Conservation (phyloP, 1,140 invertebrate genomes). For the Antheraea mylitta region DNA sequence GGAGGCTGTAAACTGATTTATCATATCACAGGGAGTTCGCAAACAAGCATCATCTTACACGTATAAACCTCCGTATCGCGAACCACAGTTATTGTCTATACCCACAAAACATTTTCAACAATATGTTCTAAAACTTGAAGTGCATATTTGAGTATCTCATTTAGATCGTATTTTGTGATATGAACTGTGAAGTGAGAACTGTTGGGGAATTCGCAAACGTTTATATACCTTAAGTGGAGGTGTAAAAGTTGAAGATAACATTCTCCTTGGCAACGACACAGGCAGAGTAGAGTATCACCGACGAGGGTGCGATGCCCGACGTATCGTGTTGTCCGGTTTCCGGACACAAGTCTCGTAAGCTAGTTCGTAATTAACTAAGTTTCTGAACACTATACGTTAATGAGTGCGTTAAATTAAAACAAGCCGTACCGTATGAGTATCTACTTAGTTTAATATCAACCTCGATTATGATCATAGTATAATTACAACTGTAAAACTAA, state of each 20-base stretch:
- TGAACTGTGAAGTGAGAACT: background rate
- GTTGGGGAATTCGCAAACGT: conserved; percentile 11
- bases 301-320: conserved; percentile 56
- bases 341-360: conserved; percentile 45
- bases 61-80: conserved; percentile 68
- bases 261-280: conserved; percentile 27
- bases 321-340: conserved; percentile 74
- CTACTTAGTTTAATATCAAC: background rate
- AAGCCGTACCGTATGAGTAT: background rate
- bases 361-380: conserved; percentile 69
- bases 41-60: conserved; percentile 77
- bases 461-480: background rate
- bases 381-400: conserved; percentile 29
- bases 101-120: conserved; percentile 54
- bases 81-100: conserved; percentile 36
- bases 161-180: conserved; percentile 40
- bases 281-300: conserved; percentile 52
- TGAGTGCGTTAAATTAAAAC: conserved; percentile 26
- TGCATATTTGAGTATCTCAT: conserved; percentile 53
- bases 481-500: too few species aligned
- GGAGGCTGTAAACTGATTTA: conserved; percentile 72
- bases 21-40: conserved; percentile 69
- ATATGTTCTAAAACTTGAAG: conserved; percentile 50
- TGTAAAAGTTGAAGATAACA: conserved; percentile 34
- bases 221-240: conserved; percentile 30